Evolutionary conservation across 2,797 vertebrate species (phyloP), one percentile per base, ranked within the genome.

Genomic region (Mus minutoides): DNA sequence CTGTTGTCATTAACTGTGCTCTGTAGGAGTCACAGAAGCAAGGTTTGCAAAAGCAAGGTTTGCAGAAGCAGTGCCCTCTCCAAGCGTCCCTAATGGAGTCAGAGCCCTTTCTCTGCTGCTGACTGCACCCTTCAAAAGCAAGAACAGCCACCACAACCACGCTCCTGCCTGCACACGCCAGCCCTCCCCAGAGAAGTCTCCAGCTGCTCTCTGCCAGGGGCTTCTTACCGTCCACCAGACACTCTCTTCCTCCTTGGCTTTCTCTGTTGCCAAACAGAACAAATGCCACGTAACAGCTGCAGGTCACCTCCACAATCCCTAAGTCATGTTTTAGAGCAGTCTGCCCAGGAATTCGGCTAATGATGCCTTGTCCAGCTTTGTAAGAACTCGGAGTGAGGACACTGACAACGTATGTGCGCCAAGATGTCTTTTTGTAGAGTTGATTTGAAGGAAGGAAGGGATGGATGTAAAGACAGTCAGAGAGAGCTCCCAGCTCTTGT

Each of bases 251-350:
- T 95, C 93, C 54, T 46, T 75, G 80, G 77, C 93, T 95, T 88
- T 90, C 71, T 92, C 90, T 56, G 69, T 96, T 82, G 52, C 91
- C 93, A 95, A 90, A 93, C 86, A 76, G 60, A 95, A 97, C 89
- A 85, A 91, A 90, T 1, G 82, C 78, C 94, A 93, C 11, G 58
- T 95, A 92, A 88, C 43, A 69, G 75, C 71, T 34, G 90, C 58
- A 11, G 1, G 54, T 80, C 64, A 95, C 93, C 88, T 88, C 52
- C 22, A 49, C 49, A 73, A 62, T 49, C 88, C 73, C 92, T 89
- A 77, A 89, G 89, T 69, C 88, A 56, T 12, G n/a, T 49, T 93
- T 79, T 88, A 78, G 69, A 92, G 29, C 82, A 79, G 88, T 58
- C 43, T 1, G 49, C 60, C 49, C 93, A 94, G 94, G 93, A 94